Evolutionary conservation across 2,113 vertebrate species (phyloP).

Genomic region (Pteropus alecto): DNA sequence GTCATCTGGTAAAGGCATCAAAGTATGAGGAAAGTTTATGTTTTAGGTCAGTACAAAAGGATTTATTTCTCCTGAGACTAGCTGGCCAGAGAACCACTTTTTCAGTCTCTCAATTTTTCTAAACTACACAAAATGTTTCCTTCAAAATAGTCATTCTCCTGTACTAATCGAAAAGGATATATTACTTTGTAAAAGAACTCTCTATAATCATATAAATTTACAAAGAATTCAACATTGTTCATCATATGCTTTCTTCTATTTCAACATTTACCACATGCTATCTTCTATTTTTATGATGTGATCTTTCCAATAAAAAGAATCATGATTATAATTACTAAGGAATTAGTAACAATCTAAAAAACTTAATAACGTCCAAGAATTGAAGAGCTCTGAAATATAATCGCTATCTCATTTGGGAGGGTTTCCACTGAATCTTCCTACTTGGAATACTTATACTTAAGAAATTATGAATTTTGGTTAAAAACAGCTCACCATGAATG

Average conservation of each 20-base stretch:
- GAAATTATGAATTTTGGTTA: not conserved
- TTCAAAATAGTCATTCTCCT: not conserved
- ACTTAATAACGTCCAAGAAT: not conserved
- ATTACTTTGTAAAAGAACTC: not conserved
- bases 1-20: not conserved
- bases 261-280: not conserved
- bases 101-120: not conserved
- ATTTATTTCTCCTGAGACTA: constrained; percentile 5
- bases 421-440: not conserved
- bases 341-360: constrained; percentile 3
- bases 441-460: not conserved
- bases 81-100: not conserved
- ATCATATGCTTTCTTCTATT: not conserved
- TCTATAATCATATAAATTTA: constrained; percentile 26
- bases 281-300: not conserved
- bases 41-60: not conserved
- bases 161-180: not conserved
- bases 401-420: not conserved
- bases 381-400: not conserved
- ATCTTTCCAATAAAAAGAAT: constrained; percentile 23
- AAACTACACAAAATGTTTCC: not conserved
- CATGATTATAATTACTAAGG: not conserved
- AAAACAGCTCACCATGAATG: not conserved
- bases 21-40: not conserved
- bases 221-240: not conserved